phyloP scores from a whole-genome alignment of 2,113 vertebrate genomes.

The Coryphaenoides rupestris region DNA sequence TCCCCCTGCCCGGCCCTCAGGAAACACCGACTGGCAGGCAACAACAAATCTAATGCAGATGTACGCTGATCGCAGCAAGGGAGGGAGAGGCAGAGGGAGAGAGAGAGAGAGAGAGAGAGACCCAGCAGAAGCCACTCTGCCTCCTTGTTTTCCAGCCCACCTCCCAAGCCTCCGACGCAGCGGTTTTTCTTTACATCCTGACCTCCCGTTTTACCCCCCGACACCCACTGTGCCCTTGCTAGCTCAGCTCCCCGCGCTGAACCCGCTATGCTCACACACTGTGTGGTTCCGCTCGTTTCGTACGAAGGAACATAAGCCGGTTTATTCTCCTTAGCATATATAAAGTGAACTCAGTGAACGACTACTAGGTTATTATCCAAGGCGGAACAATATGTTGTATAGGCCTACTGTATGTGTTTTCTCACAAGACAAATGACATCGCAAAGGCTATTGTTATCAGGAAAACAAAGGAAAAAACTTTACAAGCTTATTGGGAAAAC shows the following conservation, averaged over 20 bases:
- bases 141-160: not conserved
- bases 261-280: not conserved
- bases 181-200: not conserved
- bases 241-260: not conserved
- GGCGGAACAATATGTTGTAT: no score
- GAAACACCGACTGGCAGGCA: constrained; percentile 41
- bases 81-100: not conserved
- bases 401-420: no score
- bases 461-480: no score
- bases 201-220: constrained; percentile 10
- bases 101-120: not conserved
- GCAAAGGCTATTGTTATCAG: no score
- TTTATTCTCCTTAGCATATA: no score
- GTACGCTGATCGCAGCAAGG: constrained; percentile 3
- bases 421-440: no score
- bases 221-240: not conserved
- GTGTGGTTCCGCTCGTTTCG: no score
- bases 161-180: not conserved
- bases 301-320: no score
- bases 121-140: constrained; percentile 7
- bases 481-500: no score
- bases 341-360: no score
- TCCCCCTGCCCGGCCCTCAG: constrained; percentile 47
- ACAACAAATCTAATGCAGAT: constrained; percentile 56
- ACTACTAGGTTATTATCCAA: no score